Evolutionary conservation across 2,797 vertebrate genomes (phyloP).

Genomic region (Pipistrellus kuhlii): DNA sequence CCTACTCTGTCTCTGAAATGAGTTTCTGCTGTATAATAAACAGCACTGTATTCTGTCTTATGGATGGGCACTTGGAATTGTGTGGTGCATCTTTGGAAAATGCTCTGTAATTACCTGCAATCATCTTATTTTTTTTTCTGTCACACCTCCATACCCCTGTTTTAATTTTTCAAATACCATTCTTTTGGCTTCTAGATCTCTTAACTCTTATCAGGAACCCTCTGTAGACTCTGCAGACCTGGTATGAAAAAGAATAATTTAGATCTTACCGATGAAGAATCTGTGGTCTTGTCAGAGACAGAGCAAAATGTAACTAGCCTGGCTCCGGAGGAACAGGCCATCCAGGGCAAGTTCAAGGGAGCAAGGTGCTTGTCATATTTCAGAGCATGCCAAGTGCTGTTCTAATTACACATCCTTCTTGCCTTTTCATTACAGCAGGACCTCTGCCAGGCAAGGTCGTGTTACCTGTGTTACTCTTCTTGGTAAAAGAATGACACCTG

Average conservation of each 20-base stretch:
- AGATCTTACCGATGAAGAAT: constrained; percentile 17
- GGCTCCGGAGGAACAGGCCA: not conserved
- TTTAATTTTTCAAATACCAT: not conserved
- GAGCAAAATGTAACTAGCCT: not conserved
- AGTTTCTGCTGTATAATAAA: not conserved
- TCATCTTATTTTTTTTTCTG: not conserved
- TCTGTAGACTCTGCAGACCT: not conserved
- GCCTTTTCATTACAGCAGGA: not conserved
- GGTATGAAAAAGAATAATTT: not conserved
- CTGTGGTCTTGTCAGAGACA: not conserved
- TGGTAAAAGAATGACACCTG: not conserved
- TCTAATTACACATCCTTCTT: not conserved
- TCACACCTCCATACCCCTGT: not conserved
- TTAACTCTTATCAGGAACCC: not conserved
- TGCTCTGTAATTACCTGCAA: not conserved
- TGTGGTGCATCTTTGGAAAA: not conserved
- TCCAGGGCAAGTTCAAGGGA: not conserved
- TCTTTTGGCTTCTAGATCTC: constrained; percentile 19
- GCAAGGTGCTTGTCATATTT: not conserved
- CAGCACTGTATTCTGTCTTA: not conserved
- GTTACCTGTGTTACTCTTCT: not conserved
- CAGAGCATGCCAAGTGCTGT: not conserved
- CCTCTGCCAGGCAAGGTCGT: not conserved
- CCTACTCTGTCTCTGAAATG: not conserved
- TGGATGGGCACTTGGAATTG: not conserved